phyloP scores from a whole-genome alignment of 2,888 invertebrate species.

The Trypoxylon attenuatum region DNA sequence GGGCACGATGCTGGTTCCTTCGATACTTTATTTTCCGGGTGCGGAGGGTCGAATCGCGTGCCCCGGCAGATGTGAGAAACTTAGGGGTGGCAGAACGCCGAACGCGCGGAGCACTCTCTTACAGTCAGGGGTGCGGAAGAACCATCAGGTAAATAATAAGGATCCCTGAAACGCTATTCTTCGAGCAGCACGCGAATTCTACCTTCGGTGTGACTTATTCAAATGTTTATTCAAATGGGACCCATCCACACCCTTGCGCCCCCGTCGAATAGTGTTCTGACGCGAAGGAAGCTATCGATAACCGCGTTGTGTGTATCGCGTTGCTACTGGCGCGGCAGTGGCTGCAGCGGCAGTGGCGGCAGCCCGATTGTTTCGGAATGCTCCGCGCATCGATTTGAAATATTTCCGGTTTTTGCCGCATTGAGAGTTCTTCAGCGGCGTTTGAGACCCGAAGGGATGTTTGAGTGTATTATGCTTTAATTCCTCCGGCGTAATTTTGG shows the following conservation, averaged over 20 bases:
- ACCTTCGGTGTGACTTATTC: constrained; percentile 48
- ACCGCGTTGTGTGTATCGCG: no score
- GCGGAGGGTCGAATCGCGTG: constrained; percentile 57
- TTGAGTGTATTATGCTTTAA: no score
- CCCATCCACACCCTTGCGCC: no score
- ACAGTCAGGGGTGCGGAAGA: constrained; percentile 47
- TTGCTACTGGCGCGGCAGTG: no score
- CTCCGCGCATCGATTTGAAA: no score
- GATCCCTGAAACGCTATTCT: constrained; percentile 45
- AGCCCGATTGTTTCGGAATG: no score
- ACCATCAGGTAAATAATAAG: constrained; percentile 65
- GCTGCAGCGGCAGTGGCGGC: no score
- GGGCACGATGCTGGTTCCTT: constrained; percentile 39
- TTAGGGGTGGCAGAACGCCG: constrained; percentile 33
- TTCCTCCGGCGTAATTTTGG: constrained; percentile 25
- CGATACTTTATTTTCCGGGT: constrained; percentile 30
- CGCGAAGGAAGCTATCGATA: no score
- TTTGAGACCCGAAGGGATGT: no score
- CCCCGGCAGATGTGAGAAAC: constrained; percentile 63
- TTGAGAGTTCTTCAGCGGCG: not conserved
- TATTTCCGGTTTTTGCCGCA: not conserved
- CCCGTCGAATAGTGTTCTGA: no score
- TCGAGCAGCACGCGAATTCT: constrained; percentile 33
- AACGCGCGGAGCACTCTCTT: constrained; percentile 19
- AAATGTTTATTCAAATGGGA: constrained; percentile 37